Base-by-base conservation (phyloP, 2,113 vertebrate genomes). In the Morone saxatilis region DNA sequence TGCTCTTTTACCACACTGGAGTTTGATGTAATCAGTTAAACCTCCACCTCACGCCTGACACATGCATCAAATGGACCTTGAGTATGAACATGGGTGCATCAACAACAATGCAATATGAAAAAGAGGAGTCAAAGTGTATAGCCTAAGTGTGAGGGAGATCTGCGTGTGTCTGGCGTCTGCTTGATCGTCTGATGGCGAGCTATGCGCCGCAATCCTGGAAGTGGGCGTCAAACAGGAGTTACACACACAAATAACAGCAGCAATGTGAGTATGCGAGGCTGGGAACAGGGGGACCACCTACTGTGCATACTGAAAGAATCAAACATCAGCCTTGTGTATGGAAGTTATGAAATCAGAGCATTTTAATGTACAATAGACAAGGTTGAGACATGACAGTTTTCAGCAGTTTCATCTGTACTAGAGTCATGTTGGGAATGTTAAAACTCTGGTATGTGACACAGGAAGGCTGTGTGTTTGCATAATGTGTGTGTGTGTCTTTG, bases 1-100 rank as follows among this genome's bases (percentile, higher is more conserved):
- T 91, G 91, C 92, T 93, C 92, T 93, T 94, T 93, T 93, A 93
- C 88, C 91, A 92, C 90, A 88, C 88, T 93, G 90, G 86, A 93
- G 93, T 94, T 94, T 94, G 94, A 94, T 94, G 94, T 94, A 94
- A 94, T 93, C 93, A 94, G 93, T 93, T 94, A 93, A 93, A 94
- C 91, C 91, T 92, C 85, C 94, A 94, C 93, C 92, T 91, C 88
- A 87, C 75, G 85, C 87, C 85, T 93, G 91, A 94, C 93, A 94
- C 90, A 92, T 94, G 93, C 92, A 92, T 91, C 88, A 91, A 92
- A 93, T 93, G 92, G 93, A 93, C 93, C 92, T 88, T 77, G 88
- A 83, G 89, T 92, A 92, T 90, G 87, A 92, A 89, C 92, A 90
- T 45, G 76, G 88, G 85, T 83, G 90, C 91, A 86, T 90, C 94